Percentiles rank a stretch among this genome's conserved stretches.
Evolutionary conservation across 2,113 vertebrate species (phyloP).

Genomic region (Potamarius usumacintae): DNA sequence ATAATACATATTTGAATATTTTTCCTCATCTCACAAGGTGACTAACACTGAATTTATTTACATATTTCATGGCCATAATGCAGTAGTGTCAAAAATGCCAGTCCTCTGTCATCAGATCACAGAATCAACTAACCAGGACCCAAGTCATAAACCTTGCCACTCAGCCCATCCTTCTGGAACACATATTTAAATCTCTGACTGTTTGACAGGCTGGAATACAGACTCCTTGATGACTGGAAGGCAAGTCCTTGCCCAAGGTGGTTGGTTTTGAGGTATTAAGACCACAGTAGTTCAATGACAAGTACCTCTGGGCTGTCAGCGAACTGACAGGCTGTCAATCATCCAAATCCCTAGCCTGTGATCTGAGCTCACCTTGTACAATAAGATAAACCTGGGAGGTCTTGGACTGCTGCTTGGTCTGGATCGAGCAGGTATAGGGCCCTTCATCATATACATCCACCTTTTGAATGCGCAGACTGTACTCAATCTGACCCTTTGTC

Average conservation of each 20-base stretch:
- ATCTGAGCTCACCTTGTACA: constrained; percentile 86
- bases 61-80: not conserved
- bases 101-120: not conserved
- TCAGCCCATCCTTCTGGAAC: not conserved
- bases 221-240: constrained; percentile 1
- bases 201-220: constrained; percentile 10
- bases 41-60: constrained; percentile 11
- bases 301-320: not conserved
- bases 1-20: not conserved
- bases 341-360: constrained; percentile 15
- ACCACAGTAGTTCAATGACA: not conserved
- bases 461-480: constrained; percentile 97
- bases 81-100: not conserved
- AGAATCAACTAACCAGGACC: constrained; percentile 12
- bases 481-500: constrained; percentile 93
- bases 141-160: not conserved
- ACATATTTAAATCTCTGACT: constrained; percentile 30
- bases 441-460: constrained; percentile 97
- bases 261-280: constrained; percentile 21
- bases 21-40: not conserved
- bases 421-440: constrained; percentile 95
- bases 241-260: constrained; percentile 20
- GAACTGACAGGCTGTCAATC: constrained; percentile 33
- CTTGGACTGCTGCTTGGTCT: constrained; percentile 94
- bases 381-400: constrained; percentile 97